Evolutionary conservation across 2,888 invertebrate genomes (phyloP).

Genomic region (Bhutanitis thaidina): DNA sequence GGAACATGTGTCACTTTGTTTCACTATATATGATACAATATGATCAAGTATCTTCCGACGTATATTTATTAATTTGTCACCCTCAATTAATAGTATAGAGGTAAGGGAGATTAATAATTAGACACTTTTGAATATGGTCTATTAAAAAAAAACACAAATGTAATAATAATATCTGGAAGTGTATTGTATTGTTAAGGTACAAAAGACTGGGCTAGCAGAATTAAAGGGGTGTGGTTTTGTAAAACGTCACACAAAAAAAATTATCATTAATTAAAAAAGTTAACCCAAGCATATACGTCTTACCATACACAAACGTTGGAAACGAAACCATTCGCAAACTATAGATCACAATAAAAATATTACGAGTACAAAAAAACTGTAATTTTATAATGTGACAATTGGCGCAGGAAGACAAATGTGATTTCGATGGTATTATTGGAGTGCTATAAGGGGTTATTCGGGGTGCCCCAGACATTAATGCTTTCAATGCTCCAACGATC

Average conservation of each 20-base stretch:
- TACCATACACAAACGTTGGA: slow-evolving; percentile 59
- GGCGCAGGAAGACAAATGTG: slow-evolving; percentile 44
- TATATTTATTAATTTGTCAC: no score
- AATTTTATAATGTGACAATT: slow-evolving; percentile 40
- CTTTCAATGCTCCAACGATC: slow-evolving; percentile 53
- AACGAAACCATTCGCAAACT: slow-evolving; percentile 39
- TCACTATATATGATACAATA: no score
- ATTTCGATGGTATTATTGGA: slow-evolving; percentile 45
- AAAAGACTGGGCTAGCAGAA: slow-evolving; percentile 27
- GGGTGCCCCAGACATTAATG: slow-evolving; percentile 52
- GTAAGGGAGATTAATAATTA: no score
- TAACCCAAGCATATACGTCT: slow-evolving; percentile 45
- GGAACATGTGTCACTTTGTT: no score
- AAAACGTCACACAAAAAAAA: slow-evolving; percentile 29
- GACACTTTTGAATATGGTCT: no score
- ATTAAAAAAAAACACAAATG: no score
- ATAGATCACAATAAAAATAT: slow-evolving; percentile 53
- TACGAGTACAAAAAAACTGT: slow-evolving; percentile 40
- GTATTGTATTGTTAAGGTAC: background rate
- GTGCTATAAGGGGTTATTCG: slow-evolving; percentile 34
- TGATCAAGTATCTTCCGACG: no score
- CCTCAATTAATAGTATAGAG: no score
- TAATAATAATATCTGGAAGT: background rate
- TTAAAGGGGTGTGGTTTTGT: slow-evolving; percentile 50
- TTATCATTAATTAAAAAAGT: slow-evolving; percentile 30